Percentiles rank a stretch among this genome's conserved stretches.
phyloP scores from a whole-genome alignment of 2,797 vertebrate species.

The Esox lucius region DNA sequence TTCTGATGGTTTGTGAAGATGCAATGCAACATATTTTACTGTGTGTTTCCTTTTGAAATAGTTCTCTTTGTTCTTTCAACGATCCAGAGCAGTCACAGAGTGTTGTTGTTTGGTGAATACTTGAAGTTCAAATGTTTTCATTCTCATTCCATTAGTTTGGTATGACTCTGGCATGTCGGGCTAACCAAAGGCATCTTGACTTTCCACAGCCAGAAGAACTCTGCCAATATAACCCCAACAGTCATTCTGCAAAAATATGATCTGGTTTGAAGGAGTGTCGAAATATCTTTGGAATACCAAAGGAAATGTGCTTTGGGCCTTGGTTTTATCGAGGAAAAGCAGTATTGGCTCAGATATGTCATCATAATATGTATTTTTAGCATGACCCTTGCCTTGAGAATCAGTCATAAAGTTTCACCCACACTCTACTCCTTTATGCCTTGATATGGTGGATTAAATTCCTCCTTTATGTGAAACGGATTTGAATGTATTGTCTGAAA shows the following conservation, averaged over 20 bases:
- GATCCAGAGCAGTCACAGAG: neutral
- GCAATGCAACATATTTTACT: neutral
- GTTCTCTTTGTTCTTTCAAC: neutral
- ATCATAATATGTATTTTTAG: conserved; percentile 78
- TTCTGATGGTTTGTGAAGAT: neutral
- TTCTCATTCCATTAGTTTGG: neutral
- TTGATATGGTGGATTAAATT: conserved; percentile 48
- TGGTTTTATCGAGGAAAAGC: conserved; percentile 63
- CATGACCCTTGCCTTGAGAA: conserved; percentile 61
- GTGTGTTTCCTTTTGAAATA: neutral
- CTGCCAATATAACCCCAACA: conserved; percentile 65
- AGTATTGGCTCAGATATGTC: conserved; percentile 64
- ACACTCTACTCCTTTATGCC: conserved; percentile 32
- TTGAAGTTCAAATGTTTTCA: neutral
- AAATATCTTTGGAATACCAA: conserved; percentile 71
- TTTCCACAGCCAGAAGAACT: conserved; percentile 33
- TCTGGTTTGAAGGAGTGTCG: conserved; percentile 74
- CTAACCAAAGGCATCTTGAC: conserved; percentile 63
- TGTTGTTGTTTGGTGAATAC: neutral
- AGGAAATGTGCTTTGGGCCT: conserved; percentile 66
- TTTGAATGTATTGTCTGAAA: conserved; percentile 40
- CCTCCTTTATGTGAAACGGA: conserved; percentile 40
- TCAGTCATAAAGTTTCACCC: conserved; percentile 53
- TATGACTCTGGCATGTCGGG: conserved; percentile 19
- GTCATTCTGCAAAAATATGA: conserved; percentile 64